These are phyloP conservation scores for Malaclemys terrapin DNA, from an alignment of 2,113 vertebrate species.

Conservation along the genomic window DNA sequence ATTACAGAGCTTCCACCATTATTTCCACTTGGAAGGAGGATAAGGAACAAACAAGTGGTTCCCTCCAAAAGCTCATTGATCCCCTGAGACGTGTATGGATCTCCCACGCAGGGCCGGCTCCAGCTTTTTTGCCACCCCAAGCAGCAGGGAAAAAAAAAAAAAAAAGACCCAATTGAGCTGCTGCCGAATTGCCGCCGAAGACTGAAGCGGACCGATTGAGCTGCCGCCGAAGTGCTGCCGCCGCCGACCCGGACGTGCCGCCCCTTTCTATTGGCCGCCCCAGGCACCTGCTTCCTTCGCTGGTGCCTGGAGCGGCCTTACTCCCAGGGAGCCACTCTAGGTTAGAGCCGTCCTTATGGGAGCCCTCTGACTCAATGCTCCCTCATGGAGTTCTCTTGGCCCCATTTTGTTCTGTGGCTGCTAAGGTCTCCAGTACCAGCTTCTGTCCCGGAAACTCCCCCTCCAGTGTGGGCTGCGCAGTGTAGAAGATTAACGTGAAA, in stretches of 20 bases:
- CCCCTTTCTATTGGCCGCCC: too few species aligned
- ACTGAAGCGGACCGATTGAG: too few species aligned
- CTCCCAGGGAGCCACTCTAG: background rate
- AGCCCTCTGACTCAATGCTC: background rate
- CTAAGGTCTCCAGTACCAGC: background rate
- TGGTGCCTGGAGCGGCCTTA: too few species aligned
- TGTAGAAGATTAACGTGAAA: background rate
- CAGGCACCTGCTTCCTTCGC: too few species aligned
- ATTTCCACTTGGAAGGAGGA: background rate
- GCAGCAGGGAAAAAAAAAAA: too few species aligned
- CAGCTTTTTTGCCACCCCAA: too few species aligned
- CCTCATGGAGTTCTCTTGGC: background rate
- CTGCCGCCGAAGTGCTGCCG: too few species aligned
- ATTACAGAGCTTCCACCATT: background rate
- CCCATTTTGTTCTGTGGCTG: background rate
- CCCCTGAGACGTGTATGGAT: background rate
- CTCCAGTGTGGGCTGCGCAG: background rate
- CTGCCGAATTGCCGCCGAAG: too few species aligned
- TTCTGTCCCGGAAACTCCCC: too few species aligned
- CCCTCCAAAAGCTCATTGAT: background rate
- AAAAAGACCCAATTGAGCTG: too few species aligned
- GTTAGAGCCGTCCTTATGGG: background rate
- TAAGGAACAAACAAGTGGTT: background rate
- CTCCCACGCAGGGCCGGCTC: accelerated
- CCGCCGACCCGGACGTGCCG: too few species aligned